These are phyloP conservation scores for Drosophila equinoxialis DNA, from an alignment of 1,140 invertebrate species.

Conservation along the genomic window DNA sequence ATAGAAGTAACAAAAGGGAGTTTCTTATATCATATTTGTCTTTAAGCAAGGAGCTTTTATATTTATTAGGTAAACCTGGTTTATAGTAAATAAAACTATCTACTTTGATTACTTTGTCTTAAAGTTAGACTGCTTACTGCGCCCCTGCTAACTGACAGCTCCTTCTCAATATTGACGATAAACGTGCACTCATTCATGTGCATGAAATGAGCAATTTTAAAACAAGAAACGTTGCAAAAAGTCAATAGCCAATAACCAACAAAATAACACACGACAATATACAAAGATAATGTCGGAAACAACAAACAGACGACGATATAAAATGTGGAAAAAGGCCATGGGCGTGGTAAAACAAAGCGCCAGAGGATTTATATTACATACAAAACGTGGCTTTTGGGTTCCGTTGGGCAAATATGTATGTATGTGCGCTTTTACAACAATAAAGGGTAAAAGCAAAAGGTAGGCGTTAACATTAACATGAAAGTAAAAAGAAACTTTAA, in stretches of 20 bases:
- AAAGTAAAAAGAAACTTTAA: not conserved
- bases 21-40: not conserved
- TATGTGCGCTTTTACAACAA: too few species aligned
- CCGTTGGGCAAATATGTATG: too few species aligned
- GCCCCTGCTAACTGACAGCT: conserved; percentile 9
- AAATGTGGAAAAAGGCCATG: not conserved
- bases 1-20: not conserved
- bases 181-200: conserved; percentile 63
- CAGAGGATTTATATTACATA: not conserved
- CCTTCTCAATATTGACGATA: conserved; percentile 27
- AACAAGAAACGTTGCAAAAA: conserved; percentile 58
- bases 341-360: not conserved
- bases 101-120: too few species aligned
- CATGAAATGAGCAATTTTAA: conserved; percentile 67
- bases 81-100: too few species aligned
- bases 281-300: not conserved
- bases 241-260: conserved; percentile 57
- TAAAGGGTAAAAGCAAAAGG: not conserved
- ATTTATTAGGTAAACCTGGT: too few species aligned
- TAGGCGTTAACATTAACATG: not conserved
- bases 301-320: not conserved
- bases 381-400: not conserved
- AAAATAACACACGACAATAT: conserved; percentile 27
- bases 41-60: not conserved
- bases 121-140: not conserved